Evolutionary conservation across 2,888 invertebrate species (phyloP).

Genomic region (Neocrepidodera transversa): DNA sequence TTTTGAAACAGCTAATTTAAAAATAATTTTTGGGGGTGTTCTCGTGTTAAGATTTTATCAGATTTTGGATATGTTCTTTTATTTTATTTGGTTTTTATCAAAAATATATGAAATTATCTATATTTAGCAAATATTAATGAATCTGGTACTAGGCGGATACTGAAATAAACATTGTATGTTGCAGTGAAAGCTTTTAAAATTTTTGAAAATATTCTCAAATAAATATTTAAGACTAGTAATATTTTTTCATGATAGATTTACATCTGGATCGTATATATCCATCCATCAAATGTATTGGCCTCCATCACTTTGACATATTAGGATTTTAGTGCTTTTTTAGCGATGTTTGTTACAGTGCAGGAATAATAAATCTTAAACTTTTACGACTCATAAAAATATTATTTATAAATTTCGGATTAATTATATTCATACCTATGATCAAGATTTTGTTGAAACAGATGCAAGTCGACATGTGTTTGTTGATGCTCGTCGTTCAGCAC

Average conservation of each 20-base stretch:
- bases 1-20: no score
- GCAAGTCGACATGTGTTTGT: slow-evolving; percentile 38
- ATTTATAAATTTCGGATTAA: slow-evolving; percentile 47
- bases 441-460: slow-evolving; percentile 42
- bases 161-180: no score
- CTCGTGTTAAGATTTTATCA: no score
- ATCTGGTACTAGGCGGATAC: no score
- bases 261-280: slow-evolving; percentile 33
- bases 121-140: no score
- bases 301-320: slow-evolving; percentile 45
- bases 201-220: background rate
- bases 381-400: slow-evolving; percentile 48
- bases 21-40: no score
- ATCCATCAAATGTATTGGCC: slow-evolving; percentile 42
- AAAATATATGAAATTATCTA: no score
- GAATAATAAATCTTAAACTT: slow-evolving; percentile 45
- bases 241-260: background rate
- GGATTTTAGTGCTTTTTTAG: slow-evolving; percentile 42
- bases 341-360: slow-evolving; percentile 37
- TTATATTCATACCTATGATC: slow-evolving; percentile 37
- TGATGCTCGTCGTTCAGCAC: slow-evolving; percentile 23
- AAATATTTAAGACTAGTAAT: background rate
- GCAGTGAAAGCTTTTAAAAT: background rate
- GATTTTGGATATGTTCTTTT: no score
- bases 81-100: no score